Evolutionary conservation across 2,797 vertebrate species (phyloP).

Genomic region (Neostethus bicornis): DNA sequence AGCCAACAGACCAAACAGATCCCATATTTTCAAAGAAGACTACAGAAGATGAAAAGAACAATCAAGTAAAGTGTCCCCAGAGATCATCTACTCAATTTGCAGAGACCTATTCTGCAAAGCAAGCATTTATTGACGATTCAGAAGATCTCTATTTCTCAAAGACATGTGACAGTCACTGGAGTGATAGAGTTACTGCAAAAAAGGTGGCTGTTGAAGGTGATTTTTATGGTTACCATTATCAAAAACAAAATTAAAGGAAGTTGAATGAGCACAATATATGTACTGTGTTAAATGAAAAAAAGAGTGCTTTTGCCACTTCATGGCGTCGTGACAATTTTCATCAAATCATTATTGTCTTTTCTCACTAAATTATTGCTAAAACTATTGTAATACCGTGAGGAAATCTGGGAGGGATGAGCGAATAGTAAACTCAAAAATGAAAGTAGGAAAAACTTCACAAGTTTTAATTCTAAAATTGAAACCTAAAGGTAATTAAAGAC

Average conservation of each 20-base stretch:
- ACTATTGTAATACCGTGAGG: constrained; percentile 42
- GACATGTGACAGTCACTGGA: constrained; percentile 68
- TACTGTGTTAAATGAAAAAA: constrained; percentile 64
- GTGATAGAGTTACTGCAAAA: constrained; percentile 77
- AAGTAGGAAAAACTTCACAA: no score
- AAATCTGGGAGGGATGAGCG: constrained; percentile 50
- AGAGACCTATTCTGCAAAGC: constrained; percentile 43
- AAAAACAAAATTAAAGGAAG: constrained; percentile 68
- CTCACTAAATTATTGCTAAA: constrained; percentile 37
- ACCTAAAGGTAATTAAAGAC: no score
- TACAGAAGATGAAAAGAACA: constrained; percentile 40
- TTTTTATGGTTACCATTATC: constrained; percentile 81
- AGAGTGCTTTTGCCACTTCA: constrained; percentile 55
- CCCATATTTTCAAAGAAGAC: constrained; percentile 26
- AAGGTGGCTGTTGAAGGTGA: constrained; percentile 88
- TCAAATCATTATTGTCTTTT: constrained; percentile 48
- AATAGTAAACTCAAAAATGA: no score
- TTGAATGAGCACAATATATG: constrained; percentile 65
- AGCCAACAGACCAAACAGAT: constrained; percentile 35
- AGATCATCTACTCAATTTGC: constrained; percentile 33
- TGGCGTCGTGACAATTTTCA: constrained; percentile 55
- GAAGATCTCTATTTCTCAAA: constrained; percentile 70
- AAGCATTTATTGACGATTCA: constrained; percentile 50
- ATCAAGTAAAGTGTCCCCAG: constrained; percentile 29
- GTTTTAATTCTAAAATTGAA: no score